Evolutionary conservation across 2,888 invertebrate species (phyloP), one percentile per base, ranked within the genome.

Genomic region (Eupsilia transversa): DNA sequence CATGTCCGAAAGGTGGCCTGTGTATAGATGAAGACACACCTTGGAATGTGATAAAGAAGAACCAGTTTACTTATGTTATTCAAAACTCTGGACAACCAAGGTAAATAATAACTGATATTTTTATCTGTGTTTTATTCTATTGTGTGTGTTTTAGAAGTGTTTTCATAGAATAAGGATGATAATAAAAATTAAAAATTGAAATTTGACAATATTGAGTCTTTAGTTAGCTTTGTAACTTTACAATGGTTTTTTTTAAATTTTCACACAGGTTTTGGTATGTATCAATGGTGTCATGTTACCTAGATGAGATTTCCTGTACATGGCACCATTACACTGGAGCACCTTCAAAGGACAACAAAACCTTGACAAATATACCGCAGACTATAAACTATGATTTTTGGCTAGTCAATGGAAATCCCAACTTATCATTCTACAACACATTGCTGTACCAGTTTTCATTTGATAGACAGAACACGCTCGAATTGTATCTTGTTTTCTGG

Each of bases 331-430:
- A 98, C 81, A 91, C 88, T 20, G 96, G 96, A 49, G 93, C 93
- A 49, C 93, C 94, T 0, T 83, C 92, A 14, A 87, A 89, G 70
- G 92, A 94, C 80, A 95, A 95, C 84, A 94, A 92, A 82, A 93
- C 93, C 3, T 80, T 94, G 46, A 94, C 93, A 49, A 84, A 91
- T 14, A 87, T 83, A 33, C 96, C 97, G 52, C 96, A 96, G 82
- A 92, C 86, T 56, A 87, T 96, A 64, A 94, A 97, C 69, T 99
- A 99, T 93, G 99, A 99, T 93, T 98, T 99, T 86, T 99, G 99
- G 98, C 97, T 99, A 65, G 99, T 99, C 12, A 99, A 99, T 94
- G 99, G 99, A 41, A 98, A 99, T 94, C 99, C 99, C 0, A 98
- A 98, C 92, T 97, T 97, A 87, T 98, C 98, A 77, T 97, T 98